Conservation (phyloP, 2,113 vertebrate species). For the Okapia johnstoni region DNA sequence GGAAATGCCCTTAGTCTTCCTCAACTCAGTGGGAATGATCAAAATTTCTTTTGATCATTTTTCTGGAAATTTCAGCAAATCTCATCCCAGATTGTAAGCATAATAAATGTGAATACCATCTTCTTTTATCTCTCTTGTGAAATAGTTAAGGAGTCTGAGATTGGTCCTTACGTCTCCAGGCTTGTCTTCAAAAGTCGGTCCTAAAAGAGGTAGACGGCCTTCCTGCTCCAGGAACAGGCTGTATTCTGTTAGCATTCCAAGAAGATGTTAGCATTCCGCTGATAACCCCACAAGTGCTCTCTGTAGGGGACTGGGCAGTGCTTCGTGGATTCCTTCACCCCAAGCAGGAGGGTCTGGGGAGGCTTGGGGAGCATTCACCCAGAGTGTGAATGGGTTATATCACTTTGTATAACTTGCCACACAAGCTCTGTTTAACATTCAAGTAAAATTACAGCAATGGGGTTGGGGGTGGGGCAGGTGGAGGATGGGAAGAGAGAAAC, state of each 20-base stretch:
- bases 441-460: conserved; percentile 71
- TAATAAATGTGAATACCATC: background rate
- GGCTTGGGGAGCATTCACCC: background rate
- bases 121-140: background rate
- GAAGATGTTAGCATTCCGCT: background rate
- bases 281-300: background rate
- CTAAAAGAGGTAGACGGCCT: background rate
- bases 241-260: background rate
- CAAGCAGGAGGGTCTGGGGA: background rate
- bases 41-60: background rate
- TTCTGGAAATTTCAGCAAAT: background rate
- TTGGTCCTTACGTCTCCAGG: background rate
- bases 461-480: background rate
- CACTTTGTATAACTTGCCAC: conserved; percentile 60
- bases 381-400: conserved; percentile 36
- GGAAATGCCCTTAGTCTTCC: background rate
- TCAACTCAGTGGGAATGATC: background rate
- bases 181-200: background rate
- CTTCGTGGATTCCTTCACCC: background rate
- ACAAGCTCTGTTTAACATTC: conserved; percentile 77
- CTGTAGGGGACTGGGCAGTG: background rate
- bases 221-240: background rate
- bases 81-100: background rate
- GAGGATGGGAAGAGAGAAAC: conserved; percentile 17
- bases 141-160: background rate